A percentile compares a stretch with the other conserved stretches of the same genome.
phyloP scores from a whole-genome alignment of 2,888 invertebrate genomes.

The Gisinianus flammeolus region DNA sequence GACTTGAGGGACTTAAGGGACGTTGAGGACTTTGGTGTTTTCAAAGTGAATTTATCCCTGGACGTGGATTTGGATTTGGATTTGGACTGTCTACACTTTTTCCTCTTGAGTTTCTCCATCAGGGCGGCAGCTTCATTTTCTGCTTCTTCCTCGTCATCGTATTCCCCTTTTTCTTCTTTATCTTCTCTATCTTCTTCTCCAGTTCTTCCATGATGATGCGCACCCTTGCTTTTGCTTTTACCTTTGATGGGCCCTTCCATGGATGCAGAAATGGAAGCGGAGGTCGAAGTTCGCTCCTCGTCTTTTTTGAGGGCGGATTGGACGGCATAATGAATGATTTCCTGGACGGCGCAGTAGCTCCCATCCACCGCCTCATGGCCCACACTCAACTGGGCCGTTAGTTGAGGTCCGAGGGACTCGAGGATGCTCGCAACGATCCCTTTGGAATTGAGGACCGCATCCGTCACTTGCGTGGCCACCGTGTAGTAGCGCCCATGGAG shows the following conservation, averaged over 20 bases:
- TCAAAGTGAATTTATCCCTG: no score
- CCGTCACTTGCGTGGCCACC: constrained; percentile 52
- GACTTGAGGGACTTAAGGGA: no score
- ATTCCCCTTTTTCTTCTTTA: not conserved
- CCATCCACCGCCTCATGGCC: constrained; percentile 45
- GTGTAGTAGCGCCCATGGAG: constrained; percentile 47
- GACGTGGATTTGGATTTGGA: no score
- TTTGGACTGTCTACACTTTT: not conserved
- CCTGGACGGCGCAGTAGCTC: constrained; percentile 42
- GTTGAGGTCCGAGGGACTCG: constrained; percentile 39
- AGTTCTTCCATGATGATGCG: not conserved
- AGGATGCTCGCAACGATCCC: constrained; percentile 46
- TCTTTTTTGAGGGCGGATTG: constrained; percentile 1
- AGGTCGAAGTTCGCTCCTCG: not conserved
- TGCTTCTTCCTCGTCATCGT: not conserved
- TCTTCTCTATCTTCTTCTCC: not conserved
- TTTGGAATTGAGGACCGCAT: constrained; percentile 49
- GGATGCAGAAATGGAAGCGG: no score
- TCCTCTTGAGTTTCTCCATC: not conserved
- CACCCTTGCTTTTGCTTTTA: not conserved
- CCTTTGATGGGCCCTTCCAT: no score
- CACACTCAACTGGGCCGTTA: constrained; percentile 42
- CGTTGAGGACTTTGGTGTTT: no score
- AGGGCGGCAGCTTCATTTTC: not conserved
- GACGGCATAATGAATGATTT: constrained; percentile 49